phyloP scores from a whole-genome alignment of 2,888 invertebrate species.

The Limnephilus marmoratus region DNA sequence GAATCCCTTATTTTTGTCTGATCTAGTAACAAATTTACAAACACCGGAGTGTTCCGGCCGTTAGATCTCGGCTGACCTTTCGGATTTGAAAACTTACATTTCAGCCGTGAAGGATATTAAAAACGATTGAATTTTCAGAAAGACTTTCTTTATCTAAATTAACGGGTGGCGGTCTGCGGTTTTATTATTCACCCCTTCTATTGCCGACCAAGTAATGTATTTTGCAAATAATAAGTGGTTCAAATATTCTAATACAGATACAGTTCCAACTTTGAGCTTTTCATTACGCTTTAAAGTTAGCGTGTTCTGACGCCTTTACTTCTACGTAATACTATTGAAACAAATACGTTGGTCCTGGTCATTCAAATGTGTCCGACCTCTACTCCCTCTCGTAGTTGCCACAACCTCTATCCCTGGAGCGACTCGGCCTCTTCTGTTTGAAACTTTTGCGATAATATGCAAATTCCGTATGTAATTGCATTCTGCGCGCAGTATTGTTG shows the following conservation, averaged over 20 bases:
- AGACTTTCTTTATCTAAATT: constrained; percentile 38
- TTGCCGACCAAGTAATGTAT: background rate
- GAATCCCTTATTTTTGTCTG: constrained; percentile 58
- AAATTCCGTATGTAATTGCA: constrained; percentile 66
- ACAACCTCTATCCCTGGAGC: constrained; percentile 9
- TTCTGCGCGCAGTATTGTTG: constrained; percentile 63
- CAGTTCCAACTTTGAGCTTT: background rate
- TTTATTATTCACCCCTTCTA: constrained; percentile 40
- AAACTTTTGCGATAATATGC: constrained; percentile 66
- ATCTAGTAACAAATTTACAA: constrained; percentile 53
- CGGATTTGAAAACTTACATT: constrained; percentile 62
- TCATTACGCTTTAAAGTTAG: background rate
- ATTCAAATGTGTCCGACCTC: background rate
- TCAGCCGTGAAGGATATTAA: constrained; percentile 61
- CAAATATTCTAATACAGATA: background rate
- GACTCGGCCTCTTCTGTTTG: constrained; percentile 43
- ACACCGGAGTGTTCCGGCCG: constrained; percentile 44
- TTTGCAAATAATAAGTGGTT: background rate
- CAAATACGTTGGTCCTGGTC: background rate
- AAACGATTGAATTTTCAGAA: constrained; percentile 59
- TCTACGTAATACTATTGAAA: background rate
- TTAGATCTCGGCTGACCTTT: constrained; percentile 40
- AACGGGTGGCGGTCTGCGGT: constrained; percentile 27
- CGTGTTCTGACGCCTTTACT: background rate
- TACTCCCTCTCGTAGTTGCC: background rate